Base-by-base conservation (phyloP, 2,113 vertebrate genomes). In the Orthonyx spaldingii region DNA sequence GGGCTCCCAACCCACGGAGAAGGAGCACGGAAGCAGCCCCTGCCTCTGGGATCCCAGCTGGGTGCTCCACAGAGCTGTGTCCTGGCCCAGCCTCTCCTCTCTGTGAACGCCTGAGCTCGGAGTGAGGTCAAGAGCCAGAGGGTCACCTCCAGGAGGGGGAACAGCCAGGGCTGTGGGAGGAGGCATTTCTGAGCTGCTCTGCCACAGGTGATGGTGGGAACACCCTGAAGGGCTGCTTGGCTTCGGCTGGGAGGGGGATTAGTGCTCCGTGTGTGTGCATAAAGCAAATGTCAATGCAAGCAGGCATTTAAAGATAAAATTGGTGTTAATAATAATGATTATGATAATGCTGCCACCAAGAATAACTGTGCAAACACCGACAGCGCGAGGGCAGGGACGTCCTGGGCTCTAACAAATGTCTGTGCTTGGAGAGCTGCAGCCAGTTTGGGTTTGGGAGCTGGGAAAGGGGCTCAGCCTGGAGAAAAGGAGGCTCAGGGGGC, bases 321-420 rank as follows among this genome's bases (percentile, higher is more conserved):
- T 59, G 44, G 52, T 66, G 77, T 42, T 95, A 78, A 87, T 81
- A 92, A 69, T 28, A 78, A 87, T 66, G 87, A 81, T 91, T 65
- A 49, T 84, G 77, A 18, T 89, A 78, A 81, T 28, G 71, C 49
- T 88, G 63, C 79, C 50, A 39, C 57, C 70, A 64, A 55, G 77
- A 89, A 81, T 81, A 49, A 89, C 89, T 69, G 11, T 41, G 44
- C 56, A 76, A 93, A 91, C 76, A 33, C 66, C 21, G 57, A 33
- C 26, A 46, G 64, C 57, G 87, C 0, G 6, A 83, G 63, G 69
- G 61, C 81, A 89, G 64, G 89, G 57, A 52, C 3, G 6, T 15
- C 35, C 69, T 3, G 1, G 19, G 3, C 28, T 57, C 81, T 52
- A 30, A 56, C 11, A 46, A 12, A 33, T 1, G 18, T 41, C 14